Percentiles rank a stretch among this genome's conserved stretches.
These are phyloP conservation scores for Petaurus breviceps DNA, from an alignment of 2,113 vertebrate genomes.

Conservation along the genomic window DNA sequence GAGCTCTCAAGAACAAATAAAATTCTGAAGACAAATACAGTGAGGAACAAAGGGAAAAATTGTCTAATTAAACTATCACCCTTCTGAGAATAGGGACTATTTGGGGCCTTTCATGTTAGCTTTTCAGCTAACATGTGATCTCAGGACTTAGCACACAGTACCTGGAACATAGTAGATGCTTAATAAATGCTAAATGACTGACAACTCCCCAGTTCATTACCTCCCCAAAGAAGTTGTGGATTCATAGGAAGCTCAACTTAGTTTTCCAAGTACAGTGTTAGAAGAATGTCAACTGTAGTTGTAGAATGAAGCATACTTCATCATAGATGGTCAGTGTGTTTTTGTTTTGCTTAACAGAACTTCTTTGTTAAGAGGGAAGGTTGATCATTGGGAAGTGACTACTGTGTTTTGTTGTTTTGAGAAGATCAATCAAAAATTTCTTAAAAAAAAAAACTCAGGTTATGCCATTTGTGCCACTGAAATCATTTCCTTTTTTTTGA, in stretches of 20 bases:
- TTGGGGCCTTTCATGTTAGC: neutral
- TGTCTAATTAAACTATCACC: neutral
- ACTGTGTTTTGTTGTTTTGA: neutral
- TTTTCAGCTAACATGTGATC: too few relatives aligned
- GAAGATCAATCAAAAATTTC: neutral
- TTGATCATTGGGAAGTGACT: neutral
- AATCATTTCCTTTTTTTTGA: neutral
- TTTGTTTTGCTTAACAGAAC: neutral
- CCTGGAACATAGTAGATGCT: neutral
- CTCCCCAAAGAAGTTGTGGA: neutral
- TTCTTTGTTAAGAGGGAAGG: neutral
- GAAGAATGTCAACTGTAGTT: neutral
- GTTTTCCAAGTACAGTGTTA: neutral
- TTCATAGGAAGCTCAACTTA: neutral
- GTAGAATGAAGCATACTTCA: neutral
- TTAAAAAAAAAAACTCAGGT: neutral
- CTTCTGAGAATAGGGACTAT: neutral
- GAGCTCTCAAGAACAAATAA: neutral
- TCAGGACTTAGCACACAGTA: neutral
- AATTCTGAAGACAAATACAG: neutral
- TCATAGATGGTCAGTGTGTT: neutral
- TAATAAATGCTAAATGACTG: neutral
- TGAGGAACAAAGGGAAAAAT: neutral
- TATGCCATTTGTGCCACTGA: neutral
- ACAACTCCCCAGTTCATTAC: neutral